These are phyloP conservation scores for Volucella zonaria DNA, from an alignment of 2,888 invertebrate species.

Conservation along the genomic window DNA sequence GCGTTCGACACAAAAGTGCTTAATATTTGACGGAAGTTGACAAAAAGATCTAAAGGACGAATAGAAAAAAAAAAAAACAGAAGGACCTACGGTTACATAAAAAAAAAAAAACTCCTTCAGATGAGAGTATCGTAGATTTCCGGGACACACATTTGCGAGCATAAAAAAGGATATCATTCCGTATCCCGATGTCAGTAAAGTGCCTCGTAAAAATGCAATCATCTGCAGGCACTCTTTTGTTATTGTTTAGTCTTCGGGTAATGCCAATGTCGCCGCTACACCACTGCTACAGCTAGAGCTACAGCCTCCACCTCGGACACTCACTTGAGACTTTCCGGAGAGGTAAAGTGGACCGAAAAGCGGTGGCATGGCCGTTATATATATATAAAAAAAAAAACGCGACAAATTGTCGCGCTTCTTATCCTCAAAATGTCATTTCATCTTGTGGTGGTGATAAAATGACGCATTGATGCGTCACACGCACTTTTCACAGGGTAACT, in stretches of 20 bases:
- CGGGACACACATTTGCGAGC: conserved; percentile 58
- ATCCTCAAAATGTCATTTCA: conserved; percentile 49
- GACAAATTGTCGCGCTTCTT: conserved; percentile 62
- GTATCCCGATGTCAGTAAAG: conserved; percentile 60
- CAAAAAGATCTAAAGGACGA: conserved; percentile 50
- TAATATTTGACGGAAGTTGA: conserved; percentile 70
- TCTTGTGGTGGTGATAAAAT: conserved; percentile 56
- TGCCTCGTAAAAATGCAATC: conserved; percentile 76
- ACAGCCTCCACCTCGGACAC: conserved; percentile 38
- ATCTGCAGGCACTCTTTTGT: conserved; percentile 75
- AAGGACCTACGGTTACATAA: background rate
- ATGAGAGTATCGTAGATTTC: conserved; percentile 40
- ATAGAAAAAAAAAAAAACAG: background rate
- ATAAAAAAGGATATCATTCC: conserved; percentile 69
- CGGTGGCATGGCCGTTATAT: background rate
- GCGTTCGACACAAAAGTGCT: conserved; percentile 64
- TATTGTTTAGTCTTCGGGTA: conserved; percentile 66
- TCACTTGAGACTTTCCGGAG: conserved; percentile 61
- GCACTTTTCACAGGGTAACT: conserved; percentile 54
- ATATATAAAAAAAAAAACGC: conserved; percentile 22
- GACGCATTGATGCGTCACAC: conserved; percentile 55
- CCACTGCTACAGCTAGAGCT: background rate
- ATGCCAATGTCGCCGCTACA: conserved; percentile 13
- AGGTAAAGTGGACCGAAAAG: conserved; percentile 34
- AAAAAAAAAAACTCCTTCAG: conserved; percentile 55